Evolutionary conservation across 2,888 invertebrate species (phyloP).

Genomic region (Luperina testacea): DNA sequence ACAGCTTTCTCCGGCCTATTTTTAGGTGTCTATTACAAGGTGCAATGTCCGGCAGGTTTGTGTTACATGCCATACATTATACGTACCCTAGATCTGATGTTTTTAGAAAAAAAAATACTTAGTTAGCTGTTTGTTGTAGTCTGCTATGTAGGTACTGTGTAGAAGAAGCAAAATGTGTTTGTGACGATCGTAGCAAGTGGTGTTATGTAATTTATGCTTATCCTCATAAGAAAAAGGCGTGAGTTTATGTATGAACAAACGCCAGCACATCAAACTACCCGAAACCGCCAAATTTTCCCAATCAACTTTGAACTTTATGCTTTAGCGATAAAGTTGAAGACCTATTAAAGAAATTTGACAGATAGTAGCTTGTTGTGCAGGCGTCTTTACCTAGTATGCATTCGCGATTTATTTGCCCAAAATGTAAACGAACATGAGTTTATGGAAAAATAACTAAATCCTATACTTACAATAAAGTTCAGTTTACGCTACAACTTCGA

Average conservation of each 20-base stretch:
- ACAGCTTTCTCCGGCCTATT: conserved; percentile 82
- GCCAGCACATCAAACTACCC: too few species aligned
- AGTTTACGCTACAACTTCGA: too few species aligned
- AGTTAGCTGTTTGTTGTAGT: background rate
- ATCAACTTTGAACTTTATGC: too few species aligned
- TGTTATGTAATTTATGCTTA: background rate
- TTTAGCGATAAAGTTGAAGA: too few species aligned
- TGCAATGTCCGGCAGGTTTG: conserved; percentile 66
- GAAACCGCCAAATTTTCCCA: too few species aligned
- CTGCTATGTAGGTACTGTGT: background rate
- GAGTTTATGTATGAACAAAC: background rate
- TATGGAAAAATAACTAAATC: too few species aligned
- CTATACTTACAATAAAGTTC: too few species aligned
- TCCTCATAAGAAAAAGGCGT: background rate
- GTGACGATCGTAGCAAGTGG: background rate
- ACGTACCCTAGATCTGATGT: conserved; percentile 21
- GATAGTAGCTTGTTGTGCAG: too few species aligned
- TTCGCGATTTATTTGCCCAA: too few species aligned
- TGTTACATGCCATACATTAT: conserved; percentile 55
- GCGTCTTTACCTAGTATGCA: background rate
- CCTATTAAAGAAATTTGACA: too few species aligned
- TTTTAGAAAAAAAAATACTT: background rate
- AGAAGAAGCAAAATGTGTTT: background rate
- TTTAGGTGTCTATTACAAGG: conserved; percentile 78
- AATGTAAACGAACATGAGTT: too few species aligned